phyloP scores from a whole-genome alignment of 2,113 vertebrate genomes.

The rat (Rattus norvegicus) region GRCr8 NC_086028.1:96422501-96423000 shows the following conservation, averaged over 20 bases:
- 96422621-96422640: not conserved
- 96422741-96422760: not conserved
- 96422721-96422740: not conserved
- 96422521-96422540: not conserved
- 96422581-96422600: not conserved
- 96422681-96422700: not conserved
- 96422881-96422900: not conserved
- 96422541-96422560: not conserved
- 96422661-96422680: not conserved
- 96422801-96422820: not conserved
- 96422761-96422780: rapidly evolving
- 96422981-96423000: not conserved
- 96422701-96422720: not conserved
- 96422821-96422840: rapidly evolving
- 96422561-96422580: not conserved
- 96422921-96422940: not conserved
- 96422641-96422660: not conserved
- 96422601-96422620: not conserved
- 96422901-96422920: not conserved
- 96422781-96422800: not conserved
- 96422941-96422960: too few species aligned
- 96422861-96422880: not conserved
- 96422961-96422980: not conserved
- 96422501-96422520: not conserved
- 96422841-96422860: not conserved